Percentiles rank a stretch among this genome's conserved stretches.
phyloP scores from a whole-genome alignment of 2,888 invertebrate species.

The Hyposoter didymator region DNA sequence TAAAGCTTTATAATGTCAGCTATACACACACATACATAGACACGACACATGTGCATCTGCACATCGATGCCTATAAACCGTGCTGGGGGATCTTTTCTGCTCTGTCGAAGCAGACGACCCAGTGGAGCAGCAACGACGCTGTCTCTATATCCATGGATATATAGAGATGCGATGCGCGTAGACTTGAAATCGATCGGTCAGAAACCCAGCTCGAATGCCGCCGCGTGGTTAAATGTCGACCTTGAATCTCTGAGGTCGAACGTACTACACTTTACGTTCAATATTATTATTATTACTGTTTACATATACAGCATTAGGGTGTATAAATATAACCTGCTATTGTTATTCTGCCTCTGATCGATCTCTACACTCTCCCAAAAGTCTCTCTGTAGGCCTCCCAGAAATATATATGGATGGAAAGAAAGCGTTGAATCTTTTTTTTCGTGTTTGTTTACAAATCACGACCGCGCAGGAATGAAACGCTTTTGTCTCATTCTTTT shows the following conservation, averaged over 20 bases:
- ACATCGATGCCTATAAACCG: conserved; percentile 3
- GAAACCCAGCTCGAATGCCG: conserved; percentile 21
- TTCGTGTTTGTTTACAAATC: neutral
- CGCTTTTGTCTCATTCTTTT: neutral
- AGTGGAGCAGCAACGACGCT: conserved; percentile 24
- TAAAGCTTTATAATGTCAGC: conserved; percentile 59
- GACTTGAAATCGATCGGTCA: conserved; percentile 54
- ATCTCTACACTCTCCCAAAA: neutral
- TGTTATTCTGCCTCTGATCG: conserved; percentile 1
- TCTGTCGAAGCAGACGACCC: neutral
- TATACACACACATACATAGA: conserved; percentile 23
- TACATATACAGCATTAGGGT: neutral
- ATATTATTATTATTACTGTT: conserved; percentile 2
- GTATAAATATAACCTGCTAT: conserved; percentile 8
- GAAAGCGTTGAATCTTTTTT: neutral
- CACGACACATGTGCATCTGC: conserved; percentile 13
- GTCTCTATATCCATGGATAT: neutral
- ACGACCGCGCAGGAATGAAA: neutral
- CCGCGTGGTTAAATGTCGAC: conserved; percentile 50
- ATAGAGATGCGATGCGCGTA: conserved; percentile 45
- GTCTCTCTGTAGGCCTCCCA: neutral
- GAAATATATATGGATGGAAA: neutral
- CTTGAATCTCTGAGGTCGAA: conserved; percentile 41
- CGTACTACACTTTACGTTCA: conserved; percentile 8
- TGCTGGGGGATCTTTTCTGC: conserved; percentile 33